phyloP scores from a whole-genome alignment of 2,113 vertebrate species.

The Varanus salvator region DNA sequence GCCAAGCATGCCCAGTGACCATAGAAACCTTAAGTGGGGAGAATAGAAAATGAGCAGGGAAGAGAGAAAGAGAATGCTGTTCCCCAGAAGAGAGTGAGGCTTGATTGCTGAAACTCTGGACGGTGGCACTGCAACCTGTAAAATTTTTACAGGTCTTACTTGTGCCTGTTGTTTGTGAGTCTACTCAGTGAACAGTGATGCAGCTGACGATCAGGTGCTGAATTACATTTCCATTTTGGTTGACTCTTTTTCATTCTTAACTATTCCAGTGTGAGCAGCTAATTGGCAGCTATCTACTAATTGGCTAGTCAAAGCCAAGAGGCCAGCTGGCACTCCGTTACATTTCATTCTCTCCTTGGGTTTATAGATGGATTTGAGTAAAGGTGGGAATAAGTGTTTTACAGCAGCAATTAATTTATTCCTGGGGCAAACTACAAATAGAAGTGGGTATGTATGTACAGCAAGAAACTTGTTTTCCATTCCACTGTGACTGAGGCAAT shows the following conservation, averaged over 20 bases:
- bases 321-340: conserved; percentile 48
- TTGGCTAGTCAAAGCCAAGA: conserved; percentile 55
- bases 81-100: neutral
- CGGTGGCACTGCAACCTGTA: neutral
- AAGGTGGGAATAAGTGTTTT: conserved; percentile 49
- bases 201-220: conserved; percentile 13
- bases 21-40: too few relatives aligned
- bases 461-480: conserved; percentile 57
- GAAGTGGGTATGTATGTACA: conserved; percentile 43
- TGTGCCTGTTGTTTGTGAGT: neutral
- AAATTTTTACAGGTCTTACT: neutral
- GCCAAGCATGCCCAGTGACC: neutral
- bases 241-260: conserved; percentile 35
- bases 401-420: conserved; percentile 63
- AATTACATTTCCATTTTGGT: conserved; percentile 40
- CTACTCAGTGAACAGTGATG: neutral
- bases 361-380: conserved; percentile 52
- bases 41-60: neutral
- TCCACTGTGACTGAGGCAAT: conserved; percentile 55
- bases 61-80: neutral
- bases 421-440: conserved; percentile 61
- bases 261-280: conserved; percentile 41
- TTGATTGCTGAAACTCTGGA: neutral
- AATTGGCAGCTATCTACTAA: conserved; percentile 60
- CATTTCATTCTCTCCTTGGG: conserved; percentile 16